These are phyloP conservation scores for Ectemnius continuus DNA, from an alignment of 2,888 invertebrate species.

Conservation along the genomic window DNA sequence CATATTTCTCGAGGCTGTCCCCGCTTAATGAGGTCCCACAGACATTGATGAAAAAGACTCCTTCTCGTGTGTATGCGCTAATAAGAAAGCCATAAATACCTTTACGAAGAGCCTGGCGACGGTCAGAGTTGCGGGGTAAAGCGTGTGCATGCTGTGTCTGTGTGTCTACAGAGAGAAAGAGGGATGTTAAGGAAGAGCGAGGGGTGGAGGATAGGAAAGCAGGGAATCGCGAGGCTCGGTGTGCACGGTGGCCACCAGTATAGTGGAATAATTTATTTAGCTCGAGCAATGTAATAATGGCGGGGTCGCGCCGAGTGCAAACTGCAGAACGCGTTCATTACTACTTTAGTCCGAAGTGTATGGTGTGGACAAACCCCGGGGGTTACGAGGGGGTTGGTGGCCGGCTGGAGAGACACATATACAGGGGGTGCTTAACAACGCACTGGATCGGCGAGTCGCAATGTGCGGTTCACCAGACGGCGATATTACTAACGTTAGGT, in stretches of 20 bases:
- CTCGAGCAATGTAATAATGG: conserved; percentile 70
- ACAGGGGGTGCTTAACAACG: conserved; percentile 45
- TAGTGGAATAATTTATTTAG: conserved; percentile 70
- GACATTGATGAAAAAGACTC: conserved; percentile 14
- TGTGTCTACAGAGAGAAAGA: not conserved
- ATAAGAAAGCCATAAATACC: too few species aligned
- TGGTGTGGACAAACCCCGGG: conserved; percentile 43
- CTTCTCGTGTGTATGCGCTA: not conserved
- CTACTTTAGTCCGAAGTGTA: conserved; percentile 58
- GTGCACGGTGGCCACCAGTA: conserved; percentile 29
- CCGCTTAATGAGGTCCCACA: not conserved
- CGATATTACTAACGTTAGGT: conserved; percentile 53
- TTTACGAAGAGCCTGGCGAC: too few species aligned
- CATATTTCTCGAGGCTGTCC: not conserved
- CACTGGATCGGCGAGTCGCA: conserved; percentile 45
- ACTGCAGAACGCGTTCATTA: conserved; percentile 66
- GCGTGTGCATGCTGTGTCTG: too few species aligned
- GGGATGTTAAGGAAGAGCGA: not conserved
- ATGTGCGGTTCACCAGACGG: conserved; percentile 52
- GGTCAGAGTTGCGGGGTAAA: too few species aligned
- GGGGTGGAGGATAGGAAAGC: not conserved
- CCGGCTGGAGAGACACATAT: conserved; percentile 26
- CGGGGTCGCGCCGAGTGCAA: conserved; percentile 55
- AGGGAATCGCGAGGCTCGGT: conserved; percentile 8
- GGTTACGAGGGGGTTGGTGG: conserved; percentile 12